A percentile compares a stretch with the other conserved stretches of the same genome.
Conservation (phyloP, 1,140 invertebrate genomes). For the Procambarus clarkii region DNA sequence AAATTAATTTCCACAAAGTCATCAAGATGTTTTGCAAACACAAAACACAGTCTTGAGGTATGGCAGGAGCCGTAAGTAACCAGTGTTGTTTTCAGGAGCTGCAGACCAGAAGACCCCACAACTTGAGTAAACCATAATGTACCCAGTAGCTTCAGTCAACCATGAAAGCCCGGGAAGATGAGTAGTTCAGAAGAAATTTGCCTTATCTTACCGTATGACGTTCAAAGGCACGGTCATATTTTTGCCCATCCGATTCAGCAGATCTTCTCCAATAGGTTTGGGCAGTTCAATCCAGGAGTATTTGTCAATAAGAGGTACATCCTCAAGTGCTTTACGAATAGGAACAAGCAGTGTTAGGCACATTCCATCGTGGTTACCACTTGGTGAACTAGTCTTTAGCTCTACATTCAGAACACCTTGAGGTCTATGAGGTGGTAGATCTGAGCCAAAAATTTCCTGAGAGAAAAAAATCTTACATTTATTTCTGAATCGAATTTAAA, state of each 20-base stretch:
- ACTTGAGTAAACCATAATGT: conserved; percentile 4
- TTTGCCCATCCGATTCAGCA: conserved; percentile 83
- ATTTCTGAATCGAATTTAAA: too few relatives aligned
- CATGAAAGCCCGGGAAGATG: not conserved
- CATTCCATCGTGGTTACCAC: conserved; percentile 82
- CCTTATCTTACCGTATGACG: conserved; percentile 83
- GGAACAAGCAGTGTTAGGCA: conserved; percentile 90
- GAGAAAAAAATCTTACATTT: not conserved
- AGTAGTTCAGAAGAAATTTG: not conserved
- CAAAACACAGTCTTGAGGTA: too few relatives aligned
- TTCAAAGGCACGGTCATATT: conserved; percentile 87
- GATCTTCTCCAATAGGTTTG: conserved; percentile 82
- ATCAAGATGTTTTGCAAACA: too few relatives aligned
- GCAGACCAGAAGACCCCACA: not conserved
- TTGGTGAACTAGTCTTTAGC: conserved; percentile 75
- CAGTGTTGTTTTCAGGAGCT: not conserved
- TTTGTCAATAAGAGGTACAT: conserved; percentile 86
- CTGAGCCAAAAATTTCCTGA: conserved; percentile 90
- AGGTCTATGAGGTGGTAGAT: conserved; percentile 89
- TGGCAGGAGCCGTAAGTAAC: too few relatives aligned
- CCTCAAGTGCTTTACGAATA: conserved; percentile 79
- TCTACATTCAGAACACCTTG: conserved; percentile 86
- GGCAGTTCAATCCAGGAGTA: conserved; percentile 91
- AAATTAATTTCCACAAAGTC: too few relatives aligned
- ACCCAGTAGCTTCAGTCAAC: conserved; percentile 1